Evolutionary conservation across 2,113 vertebrate species (phyloP), one percentile per base, ranked within the genome.

Genomic region (Bujurquina vittata): DNA sequence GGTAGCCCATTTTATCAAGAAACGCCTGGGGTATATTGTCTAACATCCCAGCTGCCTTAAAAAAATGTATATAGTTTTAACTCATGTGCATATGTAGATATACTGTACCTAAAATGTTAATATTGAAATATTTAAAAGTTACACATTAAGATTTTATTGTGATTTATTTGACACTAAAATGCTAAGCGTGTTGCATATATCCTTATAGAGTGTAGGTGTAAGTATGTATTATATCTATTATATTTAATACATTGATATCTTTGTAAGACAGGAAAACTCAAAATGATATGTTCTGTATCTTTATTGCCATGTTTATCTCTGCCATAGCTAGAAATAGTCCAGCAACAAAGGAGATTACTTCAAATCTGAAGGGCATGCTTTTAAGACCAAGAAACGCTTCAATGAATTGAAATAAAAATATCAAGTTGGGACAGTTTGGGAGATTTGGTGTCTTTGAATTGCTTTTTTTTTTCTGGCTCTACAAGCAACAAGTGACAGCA

Each of bases 1-100:
- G 52, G 96, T 98, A 77, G 93, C 96, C 3, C 91, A 94, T 79
- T 97, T 97, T 74, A 97, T 98, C 92, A 96, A 94, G 91, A 96
- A 96, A 84, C 88, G 43, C 2, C 95, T 97, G 77, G 95, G 95
- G 73, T 85, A 92, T 12, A 2, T 46, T 20, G 84, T 87, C 43
- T 94, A 29, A 94, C 76, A 59, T 33, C 35, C 15, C 80, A 69
- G 57, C 5, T 2, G 18, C 62, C 20, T 12, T 29, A 11, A 74
- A 69, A 33, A 4, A 78, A 20, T 94, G 89, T 91, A 89, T 3
- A 90, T 89, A 86, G 33, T 22, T 77, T 79, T 73, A 69, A 63
- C 77, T 65, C 46, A 62, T 91, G 88, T 93, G 40, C 22, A 91
- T 92, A 87, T 91, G 75, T 90, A 67, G 75, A 93, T 88, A 90